These are phyloP conservation scores for Hydractinia symbiolongicarpus DNA, from an alignment of 30 jellyfish, hydroid and myxozoan genomes.

Conservation along the genomic window DNA sequence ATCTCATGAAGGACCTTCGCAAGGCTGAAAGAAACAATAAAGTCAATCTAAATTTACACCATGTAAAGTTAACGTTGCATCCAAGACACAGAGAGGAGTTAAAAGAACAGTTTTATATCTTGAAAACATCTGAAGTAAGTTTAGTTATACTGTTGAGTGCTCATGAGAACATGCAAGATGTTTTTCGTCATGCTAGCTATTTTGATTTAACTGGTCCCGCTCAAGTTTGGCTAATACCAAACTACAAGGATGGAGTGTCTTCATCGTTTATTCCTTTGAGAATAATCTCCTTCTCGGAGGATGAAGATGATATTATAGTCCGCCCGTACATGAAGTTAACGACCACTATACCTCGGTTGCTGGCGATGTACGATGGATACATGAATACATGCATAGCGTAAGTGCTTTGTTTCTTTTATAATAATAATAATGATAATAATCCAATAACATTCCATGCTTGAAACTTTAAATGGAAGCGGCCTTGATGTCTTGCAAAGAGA, in stretches of 20 bases:
- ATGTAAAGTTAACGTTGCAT: neutral
- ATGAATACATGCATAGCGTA: too few relatives aligned
- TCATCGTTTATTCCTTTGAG: constrained; percentile 1
- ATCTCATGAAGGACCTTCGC: neutral
- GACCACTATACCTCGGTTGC: neutral
- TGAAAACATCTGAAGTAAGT: constrained; percentile 8
- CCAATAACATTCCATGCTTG: too few relatives aligned
- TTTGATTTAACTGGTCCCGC: neutral
- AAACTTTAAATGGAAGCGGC: too few relatives aligned
- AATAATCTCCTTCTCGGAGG: neutral
- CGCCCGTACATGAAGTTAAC: neutral
- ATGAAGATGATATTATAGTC: neutral
- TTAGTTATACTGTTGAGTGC: constrained; percentile 2
- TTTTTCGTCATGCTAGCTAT: neutral
- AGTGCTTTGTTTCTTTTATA: too few relatives aligned
- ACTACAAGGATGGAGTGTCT: constrained; percentile 3
- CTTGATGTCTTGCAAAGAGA: too few relatives aligned
- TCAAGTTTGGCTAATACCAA: constrained; percentile 13
- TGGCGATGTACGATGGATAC: too few relatives aligned
- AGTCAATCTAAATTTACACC: neutral
- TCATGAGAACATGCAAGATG: neutral
- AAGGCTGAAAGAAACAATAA: neutral
- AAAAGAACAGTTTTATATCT: neutral
- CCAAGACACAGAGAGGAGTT: neutral
- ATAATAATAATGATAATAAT: too few relatives aligned